A percentile compares a stretch with the other conserved stretches of the same genome.
Conservation (phyloP, 2,888 invertebrate genomes). For the Spisula subtruncata region DNA sequence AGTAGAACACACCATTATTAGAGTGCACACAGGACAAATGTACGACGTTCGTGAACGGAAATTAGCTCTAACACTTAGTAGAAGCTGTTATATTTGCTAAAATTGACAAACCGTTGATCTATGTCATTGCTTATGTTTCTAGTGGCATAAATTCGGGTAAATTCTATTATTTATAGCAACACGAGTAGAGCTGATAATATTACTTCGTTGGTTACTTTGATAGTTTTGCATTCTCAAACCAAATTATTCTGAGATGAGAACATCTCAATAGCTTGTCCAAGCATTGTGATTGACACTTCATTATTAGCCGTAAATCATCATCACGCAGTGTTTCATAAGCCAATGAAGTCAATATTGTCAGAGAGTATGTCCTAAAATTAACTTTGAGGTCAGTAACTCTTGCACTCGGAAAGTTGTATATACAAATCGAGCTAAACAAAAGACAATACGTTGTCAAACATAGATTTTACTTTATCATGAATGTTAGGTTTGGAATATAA, state of each 20-base stretch:
- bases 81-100: no score
- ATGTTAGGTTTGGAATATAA: not conserved
- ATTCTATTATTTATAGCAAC: no score
- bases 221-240: not conserved
- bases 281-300: conserved; percentile 1
- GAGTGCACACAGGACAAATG: no score
- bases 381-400: not conserved
- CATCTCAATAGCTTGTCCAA: not conserved
- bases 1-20: no score
- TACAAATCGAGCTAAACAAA: no score
- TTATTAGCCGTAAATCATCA: not conserved
- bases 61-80: no score
- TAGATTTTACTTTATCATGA: no score
- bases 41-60: no score
- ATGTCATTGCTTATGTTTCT: no score
- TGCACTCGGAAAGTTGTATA: not conserved
- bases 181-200: not conserved
- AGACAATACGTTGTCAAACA: no score
- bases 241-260: not conserved
- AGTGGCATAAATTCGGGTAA: no score
- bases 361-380: not conserved
- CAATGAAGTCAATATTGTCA: not conserved
- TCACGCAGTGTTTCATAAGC: not conserved
- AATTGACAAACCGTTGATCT: no score
- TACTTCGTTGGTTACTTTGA: not conserved